Percentiles rank a stretch among this genome's conserved stretches.
Conservation (phyloP, 1,140 invertebrate genomes). For the Plutomurus gul region DNA sequence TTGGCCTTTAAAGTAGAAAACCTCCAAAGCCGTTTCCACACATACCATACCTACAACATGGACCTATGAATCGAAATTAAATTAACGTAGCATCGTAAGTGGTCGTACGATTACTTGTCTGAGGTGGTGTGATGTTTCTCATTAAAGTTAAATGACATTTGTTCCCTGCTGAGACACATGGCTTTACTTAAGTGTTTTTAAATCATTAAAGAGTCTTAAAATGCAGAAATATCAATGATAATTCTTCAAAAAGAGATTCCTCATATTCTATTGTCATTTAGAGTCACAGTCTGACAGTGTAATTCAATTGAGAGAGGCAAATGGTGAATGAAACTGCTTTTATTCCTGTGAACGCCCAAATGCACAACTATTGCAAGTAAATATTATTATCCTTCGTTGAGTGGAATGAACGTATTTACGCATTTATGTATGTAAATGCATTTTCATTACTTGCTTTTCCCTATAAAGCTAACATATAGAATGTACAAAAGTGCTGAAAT, state of each 20-base stretch:
- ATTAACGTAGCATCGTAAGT: no score
- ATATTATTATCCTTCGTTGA: no score
- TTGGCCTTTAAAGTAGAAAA: no score
- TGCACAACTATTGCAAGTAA: background rate
- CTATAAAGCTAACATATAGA: background rate
- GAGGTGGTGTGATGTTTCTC: background rate
- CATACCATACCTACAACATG: no score
- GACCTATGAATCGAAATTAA: no score
- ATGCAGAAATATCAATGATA: no score
- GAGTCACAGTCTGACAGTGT: no score
- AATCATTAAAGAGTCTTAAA: no score
- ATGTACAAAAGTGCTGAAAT: background rate
- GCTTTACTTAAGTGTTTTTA: background rate
- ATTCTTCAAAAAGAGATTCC: no score
- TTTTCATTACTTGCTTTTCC: background rate
- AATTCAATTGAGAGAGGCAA: background rate
- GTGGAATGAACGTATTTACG: background rate
- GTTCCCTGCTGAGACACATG: slow-evolving; percentile 1
- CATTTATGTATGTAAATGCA: background rate
- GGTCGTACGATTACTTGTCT: no score
- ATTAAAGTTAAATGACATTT: slow-evolving; percentile 7
- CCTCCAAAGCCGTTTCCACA: no score
- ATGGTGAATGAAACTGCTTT: background rate
- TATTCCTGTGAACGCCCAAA: background rate
- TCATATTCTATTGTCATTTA: no score